Percentiles rank a stretch among this genome's conserved stretches.
Evolutionary conservation across 2,888 invertebrate species (phyloP).

Genomic region (Drosophila gaucha): DNA sequence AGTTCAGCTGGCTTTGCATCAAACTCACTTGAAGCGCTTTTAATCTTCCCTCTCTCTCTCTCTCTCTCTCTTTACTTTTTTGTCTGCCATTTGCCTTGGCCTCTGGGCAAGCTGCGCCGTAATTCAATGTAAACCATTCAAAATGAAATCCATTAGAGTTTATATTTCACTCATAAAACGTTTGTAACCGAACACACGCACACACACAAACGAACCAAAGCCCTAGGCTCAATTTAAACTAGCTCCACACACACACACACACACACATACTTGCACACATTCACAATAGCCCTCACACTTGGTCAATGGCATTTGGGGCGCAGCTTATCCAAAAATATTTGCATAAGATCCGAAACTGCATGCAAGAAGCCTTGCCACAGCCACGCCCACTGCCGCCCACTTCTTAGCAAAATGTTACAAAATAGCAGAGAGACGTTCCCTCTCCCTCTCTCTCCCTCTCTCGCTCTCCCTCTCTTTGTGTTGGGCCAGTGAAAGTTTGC

Average conservation of each 20-base stretch:
- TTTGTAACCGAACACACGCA: constrained; percentile 26
- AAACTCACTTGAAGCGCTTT: background rate
- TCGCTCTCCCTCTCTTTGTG: background rate
- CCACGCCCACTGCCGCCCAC: background rate
- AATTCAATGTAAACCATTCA: constrained; percentile 63
- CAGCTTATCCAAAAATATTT: constrained; percentile 76
- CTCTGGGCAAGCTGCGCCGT: constrained; percentile 35
- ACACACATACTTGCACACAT: constrained; percentile 15
- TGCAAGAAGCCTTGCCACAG: constrained; percentile 51
- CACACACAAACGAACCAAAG: constrained; percentile 30
- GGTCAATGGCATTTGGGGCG: constrained; percentile 57
- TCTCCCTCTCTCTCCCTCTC: background rate
- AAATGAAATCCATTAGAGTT: constrained; percentile 74
- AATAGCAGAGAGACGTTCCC: constrained; percentile 47
- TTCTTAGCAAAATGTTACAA: constrained; percentile 60
- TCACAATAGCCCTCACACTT: constrained; percentile 10
- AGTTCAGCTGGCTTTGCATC: background rate
- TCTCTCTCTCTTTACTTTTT: background rate
- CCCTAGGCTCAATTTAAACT: constrained; percentile 66
- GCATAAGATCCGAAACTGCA: constrained; percentile 77
- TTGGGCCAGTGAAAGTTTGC: constrained; percentile 48
- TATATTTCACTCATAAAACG: constrained; percentile 69
- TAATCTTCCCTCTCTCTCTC: background rate
- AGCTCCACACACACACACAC: constrained; percentile 19
- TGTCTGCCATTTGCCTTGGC: background rate